Evolutionary conservation across 2,888 invertebrate genomes (phyloP).

Genomic region (Colostygia pectinataria): DNA sequence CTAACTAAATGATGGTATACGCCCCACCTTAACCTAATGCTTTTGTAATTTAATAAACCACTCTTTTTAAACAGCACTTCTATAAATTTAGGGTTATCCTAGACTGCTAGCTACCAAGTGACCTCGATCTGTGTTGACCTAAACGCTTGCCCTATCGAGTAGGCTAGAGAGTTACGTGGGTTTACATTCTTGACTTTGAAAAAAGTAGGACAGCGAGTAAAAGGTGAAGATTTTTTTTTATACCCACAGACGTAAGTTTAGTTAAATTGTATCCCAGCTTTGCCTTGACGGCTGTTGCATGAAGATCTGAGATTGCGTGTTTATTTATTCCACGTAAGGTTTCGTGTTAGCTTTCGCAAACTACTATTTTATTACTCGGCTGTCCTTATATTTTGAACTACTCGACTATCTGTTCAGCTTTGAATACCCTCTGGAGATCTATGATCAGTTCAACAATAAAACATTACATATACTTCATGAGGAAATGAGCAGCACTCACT

Average conservation of each 20-base stretch:
- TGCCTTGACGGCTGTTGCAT: background rate
- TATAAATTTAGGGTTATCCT: background rate
- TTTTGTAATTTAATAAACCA: too few species aligned
- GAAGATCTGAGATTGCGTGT: slow-evolving; percentile 16
- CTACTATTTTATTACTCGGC: slow-evolving; percentile 10
- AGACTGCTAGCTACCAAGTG: slow-evolving; percentile 1
- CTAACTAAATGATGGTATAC: too few species aligned
- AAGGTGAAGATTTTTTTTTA: too few species aligned
- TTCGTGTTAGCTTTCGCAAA: slow-evolving; percentile 12
- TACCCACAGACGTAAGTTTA: slow-evolving; percentile 1
- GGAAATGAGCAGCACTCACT: slow-evolving; percentile 17
- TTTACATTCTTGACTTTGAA: slow-evolving; percentile 12
- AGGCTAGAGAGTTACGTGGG: slow-evolving; percentile 19
- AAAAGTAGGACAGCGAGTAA: slow-evolving; percentile 13
- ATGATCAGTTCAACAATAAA: slow-evolving; percentile 16
- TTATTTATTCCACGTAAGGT: slow-evolving; percentile 6
- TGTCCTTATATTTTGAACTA: slow-evolving; percentile 2
- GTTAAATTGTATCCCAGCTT: background rate
- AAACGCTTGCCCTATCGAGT: background rate
- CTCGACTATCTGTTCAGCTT: slow-evolving; percentile 6
- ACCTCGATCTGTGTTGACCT: background rate
- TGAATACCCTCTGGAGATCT: slow-evolving; percentile 17
- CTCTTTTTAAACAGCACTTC: background rate
- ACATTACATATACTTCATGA: slow-evolving; percentile 8
- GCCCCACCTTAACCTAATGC: background rate